Conservation (phyloP, 2,113 vertebrate genomes). For the Sus scrofa region T2T-Sscrofa CM000817.6:100115501-100116000, state of each 20-base stretch:
- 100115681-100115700: conserved; percentile 99
- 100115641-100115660: conserved; percentile 98
- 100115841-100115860: not conserved
- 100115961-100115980: no score
- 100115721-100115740: conserved; percentile 98
- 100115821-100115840: conserved; percentile 18
- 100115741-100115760: conserved; percentile 96
- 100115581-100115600: conserved; percentile 88
- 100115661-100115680: conserved; percentile 97
- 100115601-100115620: conserved; percentile 97
- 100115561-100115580: conserved; percentile 58
- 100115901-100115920: no score
- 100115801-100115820: not conserved
- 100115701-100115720: conserved; percentile 99
- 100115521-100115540: no score
- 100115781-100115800: conserved; percentile 52
- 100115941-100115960: no score
- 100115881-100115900: not conserved
- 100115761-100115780: conserved; percentile 35
- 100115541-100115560: not conserved
- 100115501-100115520: no score
- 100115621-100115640: conserved; percentile 98
- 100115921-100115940: no score
- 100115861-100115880: conserved; percentile 42
- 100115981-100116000: no score